phyloP scores from a whole-genome alignment of 1,140 invertebrate species.

The Gonioctena quinquepunctata region DNA sequence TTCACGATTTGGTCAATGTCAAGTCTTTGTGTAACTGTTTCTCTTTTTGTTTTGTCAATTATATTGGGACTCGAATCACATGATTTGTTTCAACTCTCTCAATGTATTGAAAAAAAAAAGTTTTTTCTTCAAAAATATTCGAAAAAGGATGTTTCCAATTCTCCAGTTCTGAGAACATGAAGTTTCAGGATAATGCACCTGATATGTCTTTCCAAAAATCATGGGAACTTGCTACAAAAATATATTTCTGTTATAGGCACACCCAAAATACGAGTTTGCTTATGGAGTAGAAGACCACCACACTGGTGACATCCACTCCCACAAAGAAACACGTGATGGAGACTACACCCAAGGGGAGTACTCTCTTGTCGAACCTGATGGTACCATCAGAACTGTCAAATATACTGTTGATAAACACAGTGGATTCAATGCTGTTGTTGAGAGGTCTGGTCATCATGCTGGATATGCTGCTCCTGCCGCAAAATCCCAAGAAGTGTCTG shows the following conservation, averaged over 20 bases:
- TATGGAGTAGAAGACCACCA: slow-evolving; percentile 61
- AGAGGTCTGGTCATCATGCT: slow-evolving; percentile 55
- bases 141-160: too few species aligned
- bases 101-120: too few species aligned
- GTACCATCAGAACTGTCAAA: slow-evolving; percentile 64
- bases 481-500: not conserved
- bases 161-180: too few species aligned
- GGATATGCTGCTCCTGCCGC: slow-evolving; percentile 20
- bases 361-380: slow-evolving; percentile 60
- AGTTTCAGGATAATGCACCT: too few species aligned
- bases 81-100: too few species aligned
- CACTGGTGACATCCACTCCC: slow-evolving; percentile 63
- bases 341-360: slow-evolving; percentile 45
- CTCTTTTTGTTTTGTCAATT: too few species aligned
- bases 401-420: slow-evolving; percentile 73
- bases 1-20: too few species aligned
- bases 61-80: too few species aligned
- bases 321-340: slow-evolving; percentile 54
- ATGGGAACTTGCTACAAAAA: too few species aligned
- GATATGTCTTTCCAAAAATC: too few species aligned
- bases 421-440: slow-evolving; percentile 64
- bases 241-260: not conserved
- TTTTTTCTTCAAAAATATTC: too few species aligned
- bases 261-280: slow-evolving; percentile 58
- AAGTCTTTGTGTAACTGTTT: too few species aligned